Percentiles rank a stretch among this genome's conserved stretches.
Evolutionary conservation across 2,888 invertebrate genomes (phyloP).

Genomic region (Neoscelio sp.): DNA sequence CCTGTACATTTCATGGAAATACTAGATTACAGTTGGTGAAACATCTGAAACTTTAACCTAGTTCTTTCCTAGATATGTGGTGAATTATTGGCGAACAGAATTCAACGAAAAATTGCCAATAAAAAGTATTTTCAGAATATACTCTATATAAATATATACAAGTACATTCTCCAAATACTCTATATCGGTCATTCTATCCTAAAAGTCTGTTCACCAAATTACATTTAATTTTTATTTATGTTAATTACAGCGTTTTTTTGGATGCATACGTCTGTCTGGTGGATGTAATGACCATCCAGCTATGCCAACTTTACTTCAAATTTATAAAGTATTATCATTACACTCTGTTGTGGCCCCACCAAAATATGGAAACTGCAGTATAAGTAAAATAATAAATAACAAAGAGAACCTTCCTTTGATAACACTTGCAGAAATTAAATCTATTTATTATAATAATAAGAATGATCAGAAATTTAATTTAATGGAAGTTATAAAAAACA

Average conservation of each 20-base stretch:
- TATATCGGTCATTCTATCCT: background rate
- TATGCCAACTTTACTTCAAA: constrained; percentile 23
- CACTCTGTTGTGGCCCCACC: constrained; percentile 35
- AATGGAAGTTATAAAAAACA: constrained; percentile 9
- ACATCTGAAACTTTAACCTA: too few relatives aligned
- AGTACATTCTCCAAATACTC: too few relatives aligned
- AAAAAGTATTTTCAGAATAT: too few relatives aligned
- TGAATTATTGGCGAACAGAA: too few relatives aligned
- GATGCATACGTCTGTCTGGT: constrained; percentile 30
- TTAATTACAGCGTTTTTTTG: constrained; percentile 38
- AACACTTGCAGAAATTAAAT: constrained; percentile 42
- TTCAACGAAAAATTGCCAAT: too few relatives aligned
- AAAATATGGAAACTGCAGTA: constrained; percentile 33
- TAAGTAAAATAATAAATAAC: constrained; percentile 6
- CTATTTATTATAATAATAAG: constrained; percentile 20
- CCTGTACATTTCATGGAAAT: too few relatives aligned
- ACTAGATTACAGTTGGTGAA: too few relatives aligned
- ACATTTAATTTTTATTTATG: constrained; percentile 4
- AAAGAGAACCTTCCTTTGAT: constrained; percentile 34
- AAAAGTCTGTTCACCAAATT: too few relatives aligned
- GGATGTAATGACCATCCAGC: constrained; percentile 47
- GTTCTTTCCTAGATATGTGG: too few relatives aligned
- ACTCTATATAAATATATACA: too few relatives aligned
- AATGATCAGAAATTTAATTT: constrained; percentile 24
- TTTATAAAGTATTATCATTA: constrained; percentile 30